These are phyloP conservation scores for Labeo calbasu DNA, from an alignment of 2,797 vertebrate genomes.

Conservation along the genomic window DNA sequence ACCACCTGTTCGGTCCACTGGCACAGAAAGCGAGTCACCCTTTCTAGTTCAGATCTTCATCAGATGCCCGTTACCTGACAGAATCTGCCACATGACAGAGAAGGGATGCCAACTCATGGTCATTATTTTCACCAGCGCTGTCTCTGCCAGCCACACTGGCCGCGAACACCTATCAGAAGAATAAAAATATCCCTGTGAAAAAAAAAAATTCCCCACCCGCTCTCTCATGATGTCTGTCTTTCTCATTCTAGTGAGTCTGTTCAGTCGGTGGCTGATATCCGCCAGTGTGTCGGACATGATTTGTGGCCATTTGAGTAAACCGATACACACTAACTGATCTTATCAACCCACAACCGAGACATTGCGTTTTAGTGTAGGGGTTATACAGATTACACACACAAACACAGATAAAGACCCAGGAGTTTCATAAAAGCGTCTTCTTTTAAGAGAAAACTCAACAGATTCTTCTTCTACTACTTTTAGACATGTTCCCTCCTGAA, in stretches of 20 bases:
- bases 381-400: conserved; percentile 35
- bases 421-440: not conserved
- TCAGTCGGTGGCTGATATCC: not conserved
- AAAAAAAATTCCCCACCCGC: not conserved
- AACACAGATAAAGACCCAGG: conserved; percentile 31
- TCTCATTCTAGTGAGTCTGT: conserved; percentile 18
- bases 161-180: conserved; percentile 36
- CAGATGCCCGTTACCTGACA: conserved; percentile 32
- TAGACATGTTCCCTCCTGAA: not conserved
- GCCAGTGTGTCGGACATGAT: conserved; percentile 30
- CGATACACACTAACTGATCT: conserved; percentile 40
- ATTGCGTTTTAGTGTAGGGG: conserved; percentile 15
- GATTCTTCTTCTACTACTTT: not conserved
- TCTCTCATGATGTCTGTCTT: not conserved
- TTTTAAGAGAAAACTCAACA: not conserved
- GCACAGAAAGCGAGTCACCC: not conserved
- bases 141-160: conserved; percentile 15
- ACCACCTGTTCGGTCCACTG: conserved; percentile 45
- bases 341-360: conserved; percentile 38
- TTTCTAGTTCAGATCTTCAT: conserved; percentile 27
- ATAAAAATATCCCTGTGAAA: conserved; percentile 17
- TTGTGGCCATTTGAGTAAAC: conserved; percentile 39
- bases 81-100: conserved; percentile 37
- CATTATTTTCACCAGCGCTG: conserved; percentile 33
- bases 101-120: conserved; percentile 38